A percentile compares a stretch with the other conserved stretches of the same genome.
Conservation (phyloP, 2,888 invertebrate genomes). For the Fabriciana adippe region DNA sequence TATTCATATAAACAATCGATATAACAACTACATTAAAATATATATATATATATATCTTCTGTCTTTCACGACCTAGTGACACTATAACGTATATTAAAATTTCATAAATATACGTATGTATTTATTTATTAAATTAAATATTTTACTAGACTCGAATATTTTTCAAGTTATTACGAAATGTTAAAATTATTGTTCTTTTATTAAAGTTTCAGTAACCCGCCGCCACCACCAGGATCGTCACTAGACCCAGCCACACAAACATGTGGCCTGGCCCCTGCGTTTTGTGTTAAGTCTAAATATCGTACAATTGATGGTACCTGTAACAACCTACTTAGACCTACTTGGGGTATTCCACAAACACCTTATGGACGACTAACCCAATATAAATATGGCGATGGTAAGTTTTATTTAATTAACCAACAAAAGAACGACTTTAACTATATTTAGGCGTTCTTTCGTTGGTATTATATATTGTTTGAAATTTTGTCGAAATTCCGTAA, state of each 20-base stretch:
- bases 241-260: conserved; percentile 71
- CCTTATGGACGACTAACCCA: conserved; percentile 85
- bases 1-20: too few relatives aligned
- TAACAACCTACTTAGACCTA: conserved; percentile 93
- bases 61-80: too few relatives aligned
- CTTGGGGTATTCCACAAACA: conserved; percentile 90
- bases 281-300: conserved; percentile 84
- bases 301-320: conserved; percentile 94
- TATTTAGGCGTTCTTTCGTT: too few relatives aligned
- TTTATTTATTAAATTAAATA: too few relatives aligned
- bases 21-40: too few relatives aligned
- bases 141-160: background rate
- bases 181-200: background rate
- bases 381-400: conserved; percentile 87
- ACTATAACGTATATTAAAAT: too few relatives aligned
- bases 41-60: too few relatives aligned
- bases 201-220: conserved; percentile 74
- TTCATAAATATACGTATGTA: too few relatives aligned
- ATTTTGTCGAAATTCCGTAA: too few relatives aligned
- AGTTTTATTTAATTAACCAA: conserved; percentile 44
- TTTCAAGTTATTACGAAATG: background rate
- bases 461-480: too few relatives aligned
- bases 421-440: too few relatives aligned
- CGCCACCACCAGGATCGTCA: conserved; percentile 65
- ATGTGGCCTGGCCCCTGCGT: conserved; percentile 74